Evolutionary conservation across 2,888 invertebrate genomes (phyloP), one percentile per base, ranked within the genome.

Genomic region (Hipparchia sbordonii): DNA sequence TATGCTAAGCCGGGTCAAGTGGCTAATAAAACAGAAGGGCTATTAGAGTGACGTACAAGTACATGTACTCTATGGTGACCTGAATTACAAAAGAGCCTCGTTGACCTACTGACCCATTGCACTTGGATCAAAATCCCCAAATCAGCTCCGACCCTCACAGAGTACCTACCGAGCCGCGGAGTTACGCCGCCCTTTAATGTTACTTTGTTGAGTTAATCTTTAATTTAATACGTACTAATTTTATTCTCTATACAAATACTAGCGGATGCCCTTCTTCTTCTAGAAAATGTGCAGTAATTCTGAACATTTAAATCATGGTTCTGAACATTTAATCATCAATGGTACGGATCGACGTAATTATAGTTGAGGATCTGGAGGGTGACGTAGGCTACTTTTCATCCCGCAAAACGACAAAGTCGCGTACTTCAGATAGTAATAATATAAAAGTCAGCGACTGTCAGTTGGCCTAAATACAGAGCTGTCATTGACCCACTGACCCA

Each of bases 61-160:
- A 8, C 5, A 23, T 23, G 8, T 48, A 60, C 33, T 59, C 65
- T 67, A 56, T 13, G 71, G 67, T 72, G 77, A 67, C 75, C 77
- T 72, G 56, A 72, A 74, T 72, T 70, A 51, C 46, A 74, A 76
- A 48, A 10, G 74, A 78, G 75, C 75, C 81, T 82, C 79, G 82
- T 83, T 92, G 93, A 91, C 94, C 94, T 79, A 91, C 82, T 94
- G 87, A 89, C 94, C 91, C 81, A 89, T 72, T 94, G 91, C 90
- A 93, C 93, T 94, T 94, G 93, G 86, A 88, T 88, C 79, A 74
- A 78, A 87, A 87, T 85, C 85, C 87, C 84, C 82, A 86, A 85
- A 86, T 74, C 76, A 74, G 78, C 77, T 75, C 70, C 77, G 74
- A 80, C 79, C 75, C 77, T 62, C 76, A 7, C 23, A 9, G 6